These are phyloP conservation scores for Scotopteryx bipunctaria DNA, from an alignment of 2,888 invertebrate species.

Conservation along the genomic window DNA sequence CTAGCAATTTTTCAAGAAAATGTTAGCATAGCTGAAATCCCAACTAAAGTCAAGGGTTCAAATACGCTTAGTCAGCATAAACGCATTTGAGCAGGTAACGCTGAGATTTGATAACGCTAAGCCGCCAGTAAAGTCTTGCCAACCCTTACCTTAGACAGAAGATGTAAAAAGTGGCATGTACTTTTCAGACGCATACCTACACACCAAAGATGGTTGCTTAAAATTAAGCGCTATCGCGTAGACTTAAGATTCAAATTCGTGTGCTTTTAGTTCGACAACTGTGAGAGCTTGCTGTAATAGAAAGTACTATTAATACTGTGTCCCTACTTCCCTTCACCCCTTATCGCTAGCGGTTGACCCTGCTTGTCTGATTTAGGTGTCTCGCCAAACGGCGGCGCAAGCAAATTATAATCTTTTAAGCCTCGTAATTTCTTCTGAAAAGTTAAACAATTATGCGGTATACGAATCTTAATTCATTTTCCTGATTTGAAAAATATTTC, in stretches of 20 bases:
- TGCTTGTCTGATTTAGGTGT: constrained; percentile 56
- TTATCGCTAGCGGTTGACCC: constrained; percentile 57
- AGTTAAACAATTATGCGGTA: constrained; percentile 39
- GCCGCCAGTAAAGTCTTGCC: background rate
- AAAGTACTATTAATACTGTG: constrained; percentile 13
- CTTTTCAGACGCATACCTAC: constrained; percentile 24
- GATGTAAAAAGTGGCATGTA: background rate
- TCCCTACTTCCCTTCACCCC: constrained; percentile 32
- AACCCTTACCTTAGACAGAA: background rate
- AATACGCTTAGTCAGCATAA: too few relatives aligned
- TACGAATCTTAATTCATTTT: constrained; percentile 26
- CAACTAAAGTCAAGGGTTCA: too few relatives aligned
- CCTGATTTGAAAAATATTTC: constrained; percentile 7
- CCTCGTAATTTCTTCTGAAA: constrained; percentile 43
- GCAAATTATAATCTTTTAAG: constrained; percentile 65
- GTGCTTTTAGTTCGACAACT: constrained; percentile 2
- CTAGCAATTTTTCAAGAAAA: too few relatives aligned
- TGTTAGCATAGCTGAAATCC: too few relatives aligned
- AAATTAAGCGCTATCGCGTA: constrained; percentile 1
- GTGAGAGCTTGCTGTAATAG: background rate
- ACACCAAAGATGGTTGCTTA: background rate
- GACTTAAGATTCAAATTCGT: constrained; percentile 2
- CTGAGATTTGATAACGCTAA: background rate
- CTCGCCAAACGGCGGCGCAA: constrained; percentile 49
- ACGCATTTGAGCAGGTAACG: too few relatives aligned